Conservation (phyloP, 2,113 vertebrate species). For the Anseranas semipalmata region DNA sequence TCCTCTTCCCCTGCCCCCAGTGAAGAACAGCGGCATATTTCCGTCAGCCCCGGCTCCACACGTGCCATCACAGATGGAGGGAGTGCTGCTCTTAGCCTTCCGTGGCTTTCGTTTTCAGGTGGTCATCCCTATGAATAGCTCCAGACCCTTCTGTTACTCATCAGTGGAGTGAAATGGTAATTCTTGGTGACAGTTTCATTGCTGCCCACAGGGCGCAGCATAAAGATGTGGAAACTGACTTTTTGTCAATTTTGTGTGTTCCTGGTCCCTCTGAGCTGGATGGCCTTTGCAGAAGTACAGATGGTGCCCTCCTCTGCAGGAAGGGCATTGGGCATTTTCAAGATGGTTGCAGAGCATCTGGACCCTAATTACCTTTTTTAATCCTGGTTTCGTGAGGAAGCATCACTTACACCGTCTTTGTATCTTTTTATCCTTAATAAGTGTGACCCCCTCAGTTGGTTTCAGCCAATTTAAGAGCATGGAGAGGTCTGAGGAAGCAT, state of each 20-base stretch:
- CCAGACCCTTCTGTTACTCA: neutral
- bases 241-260: neutral
- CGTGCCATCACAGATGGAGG: neutral
- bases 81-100: neutral
- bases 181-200: constrained; percentile 26
- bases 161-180: neutral
- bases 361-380: neutral
- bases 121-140: constrained; percentile 8
- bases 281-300: neutral
- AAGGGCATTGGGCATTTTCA: neutral
- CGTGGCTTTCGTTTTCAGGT: constrained; percentile 10
- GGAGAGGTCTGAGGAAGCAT: neutral
- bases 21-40: neutral
- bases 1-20: neutral
- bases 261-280: neutral
- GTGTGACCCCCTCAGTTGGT: neutral
- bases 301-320: neutral
- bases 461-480: neutral
- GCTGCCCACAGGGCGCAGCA: neutral
- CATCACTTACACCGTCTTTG: neutral
- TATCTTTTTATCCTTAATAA: neutral
- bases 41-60: neutral
- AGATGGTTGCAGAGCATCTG: neutral
- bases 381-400: neutral
- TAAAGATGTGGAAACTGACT: neutral